Percentiles rank a stretch among this genome's conserved stretches.
Conservation (phyloP, 2,113 vertebrate genomes). For the Oreochromis niloticus region DNA sequence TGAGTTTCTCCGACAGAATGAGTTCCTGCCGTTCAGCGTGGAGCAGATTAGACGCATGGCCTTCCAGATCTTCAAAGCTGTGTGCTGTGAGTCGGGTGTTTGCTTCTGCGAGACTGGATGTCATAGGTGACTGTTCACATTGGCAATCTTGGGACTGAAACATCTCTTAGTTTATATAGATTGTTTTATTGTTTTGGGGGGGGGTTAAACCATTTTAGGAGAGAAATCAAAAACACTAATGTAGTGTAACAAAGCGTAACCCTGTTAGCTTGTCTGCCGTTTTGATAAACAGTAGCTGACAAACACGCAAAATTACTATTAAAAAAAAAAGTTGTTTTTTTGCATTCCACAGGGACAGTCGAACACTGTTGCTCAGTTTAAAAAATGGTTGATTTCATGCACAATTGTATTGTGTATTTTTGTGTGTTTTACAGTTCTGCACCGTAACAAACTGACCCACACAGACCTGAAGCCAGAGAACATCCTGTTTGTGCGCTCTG, state of each 20-base stretch:
- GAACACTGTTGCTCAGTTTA: not conserved
- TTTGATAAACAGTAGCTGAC: not conserved
- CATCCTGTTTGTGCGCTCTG: slow-evolving; percentile 89
- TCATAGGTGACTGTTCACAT: not conserved
- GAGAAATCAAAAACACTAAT: not conserved
- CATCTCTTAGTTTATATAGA: not conserved
- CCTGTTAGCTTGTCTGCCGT: not conserved
- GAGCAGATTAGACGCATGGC: slow-evolving; percentile 90
- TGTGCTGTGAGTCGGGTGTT: slow-evolving; percentile 82
- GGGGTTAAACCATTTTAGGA: not conserved
- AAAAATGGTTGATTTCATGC: not conserved
- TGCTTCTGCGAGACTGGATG: not conserved
- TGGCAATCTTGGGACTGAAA: not conserved
- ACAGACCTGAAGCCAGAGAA: slow-evolving; percentile 97
- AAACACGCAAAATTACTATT: not conserved
- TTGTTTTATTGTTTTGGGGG: not conserved
- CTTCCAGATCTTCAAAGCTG: slow-evolving; percentile 88
- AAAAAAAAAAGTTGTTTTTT: rapidly evolving
- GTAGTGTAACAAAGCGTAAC: not conserved
- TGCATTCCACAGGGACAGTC: not conserved
- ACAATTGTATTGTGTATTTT: rapidly evolving
- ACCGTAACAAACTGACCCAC: slow-evolving; percentile 92
- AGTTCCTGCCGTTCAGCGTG: slow-evolving; percentile 86
- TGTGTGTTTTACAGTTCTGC: slow-evolving; percentile 77
- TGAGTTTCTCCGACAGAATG: slow-evolving; percentile 86